Conservation (phyloP, 2,888 invertebrate species). For the Altica lythri region DNA sequence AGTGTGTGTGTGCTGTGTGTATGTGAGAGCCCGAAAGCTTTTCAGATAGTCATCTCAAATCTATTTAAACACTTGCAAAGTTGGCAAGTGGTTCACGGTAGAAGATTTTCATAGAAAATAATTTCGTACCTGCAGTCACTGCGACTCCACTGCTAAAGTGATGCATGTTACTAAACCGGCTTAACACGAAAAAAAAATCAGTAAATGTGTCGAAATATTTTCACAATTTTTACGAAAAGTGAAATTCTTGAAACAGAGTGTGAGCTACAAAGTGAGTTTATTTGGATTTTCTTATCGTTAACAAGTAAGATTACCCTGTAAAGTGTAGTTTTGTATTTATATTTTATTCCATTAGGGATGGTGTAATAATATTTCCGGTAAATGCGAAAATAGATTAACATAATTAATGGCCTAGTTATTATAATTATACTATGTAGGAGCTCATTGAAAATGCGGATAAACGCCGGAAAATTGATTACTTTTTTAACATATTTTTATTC, state of each 20-base stretch:
- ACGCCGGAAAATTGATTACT: too few species aligned
- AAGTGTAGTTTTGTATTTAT: too few species aligned
- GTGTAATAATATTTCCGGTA: not conserved
- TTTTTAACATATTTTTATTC: too few species aligned
- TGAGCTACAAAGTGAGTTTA: conserved; percentile 13
- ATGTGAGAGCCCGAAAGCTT: conserved; percentile 14
- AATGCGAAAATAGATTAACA: too few species aligned
- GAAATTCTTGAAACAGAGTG: conserved; percentile 15
- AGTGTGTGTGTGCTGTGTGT: conserved; percentile 9
- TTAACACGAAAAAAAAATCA: conserved; percentile 7
- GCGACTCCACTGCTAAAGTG: conserved; percentile 18
- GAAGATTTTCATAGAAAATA: conserved; percentile 21
- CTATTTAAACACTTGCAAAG: conserved; percentile 34
- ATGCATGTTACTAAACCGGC: conserved; percentile 14
- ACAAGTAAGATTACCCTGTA: too few species aligned
- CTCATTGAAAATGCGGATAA: too few species aligned
- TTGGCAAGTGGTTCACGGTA: conserved; percentile 32
- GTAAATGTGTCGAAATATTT: conserved; percentile 15
- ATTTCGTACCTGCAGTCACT: conserved; percentile 16
- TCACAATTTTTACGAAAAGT: conserved; percentile 18
- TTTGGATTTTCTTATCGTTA: too few species aligned
- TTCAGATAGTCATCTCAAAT: conserved; percentile 26
- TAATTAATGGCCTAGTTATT: too few species aligned
- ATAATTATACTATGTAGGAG: too few species aligned
- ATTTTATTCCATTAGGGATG: not conserved